Evolutionary conservation across 1,140 invertebrate species (phyloP).

Genomic region (Eupristina koningsbergeri): DNA sequence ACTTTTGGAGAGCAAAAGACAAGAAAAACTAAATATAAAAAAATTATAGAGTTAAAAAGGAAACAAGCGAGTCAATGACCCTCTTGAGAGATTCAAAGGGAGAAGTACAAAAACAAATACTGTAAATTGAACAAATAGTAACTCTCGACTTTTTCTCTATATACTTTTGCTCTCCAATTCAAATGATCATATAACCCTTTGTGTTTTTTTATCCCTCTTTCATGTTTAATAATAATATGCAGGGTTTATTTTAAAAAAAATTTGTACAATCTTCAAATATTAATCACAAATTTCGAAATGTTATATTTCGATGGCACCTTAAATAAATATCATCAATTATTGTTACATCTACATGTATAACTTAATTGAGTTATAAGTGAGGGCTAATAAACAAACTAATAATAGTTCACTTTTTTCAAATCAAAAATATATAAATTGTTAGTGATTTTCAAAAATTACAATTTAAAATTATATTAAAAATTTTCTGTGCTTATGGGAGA

Average conservation of each 20-base stretch:
- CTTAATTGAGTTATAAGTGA: too few relatives aligned
- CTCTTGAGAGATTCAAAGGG: slow-evolving; percentile 43
- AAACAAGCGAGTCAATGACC: slow-evolving; percentile 34
- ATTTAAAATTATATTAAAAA: too few relatives aligned
- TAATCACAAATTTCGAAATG: too few relatives aligned
- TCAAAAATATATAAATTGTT: too few relatives aligned
- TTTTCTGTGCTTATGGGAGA: too few relatives aligned
- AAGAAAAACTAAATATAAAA: background rate
- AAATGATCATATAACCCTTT: background rate
- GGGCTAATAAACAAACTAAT: too few relatives aligned
- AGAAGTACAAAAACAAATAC: slow-evolving; percentile 36
- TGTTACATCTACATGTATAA: too few relatives aligned
- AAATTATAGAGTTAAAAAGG: background rate
- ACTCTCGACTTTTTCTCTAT: background rate
- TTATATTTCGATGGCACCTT: too few relatives aligned
- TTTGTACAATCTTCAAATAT: too few relatives aligned
- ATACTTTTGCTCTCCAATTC: background rate
- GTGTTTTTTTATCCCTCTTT: background rate
- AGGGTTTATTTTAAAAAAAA: background rate
- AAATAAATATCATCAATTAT: too few relatives aligned
- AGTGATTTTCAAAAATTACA: too few relatives aligned
- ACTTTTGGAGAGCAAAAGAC: background rate
- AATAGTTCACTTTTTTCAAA: too few relatives aligned
- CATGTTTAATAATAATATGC: background rate
- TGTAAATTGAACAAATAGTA: slow-evolving; percentile 40